Evolutionary conservation across 2,888 invertebrate genomes (phyloP).

Genomic region (Acanthacorydalis orientalis): DNA sequence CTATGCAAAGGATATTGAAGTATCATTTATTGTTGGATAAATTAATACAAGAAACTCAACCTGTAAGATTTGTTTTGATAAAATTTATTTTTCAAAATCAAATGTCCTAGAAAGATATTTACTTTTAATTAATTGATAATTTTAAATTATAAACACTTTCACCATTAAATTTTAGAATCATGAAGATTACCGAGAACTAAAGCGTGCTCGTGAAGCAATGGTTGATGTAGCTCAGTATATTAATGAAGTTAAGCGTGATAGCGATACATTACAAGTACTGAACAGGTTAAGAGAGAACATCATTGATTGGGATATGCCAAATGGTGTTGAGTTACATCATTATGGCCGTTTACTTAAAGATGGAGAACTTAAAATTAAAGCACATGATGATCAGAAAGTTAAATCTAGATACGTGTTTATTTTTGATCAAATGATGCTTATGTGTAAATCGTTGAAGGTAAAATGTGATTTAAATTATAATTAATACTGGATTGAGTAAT

Average conservation of each 20-base stretch:
- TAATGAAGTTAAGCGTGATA: constrained; percentile 94
- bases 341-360: constrained; percentile 87
- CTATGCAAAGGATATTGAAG: constrained; percentile 96
- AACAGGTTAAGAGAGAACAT: constrained; percentile 80
- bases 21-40: constrained; percentile 90
- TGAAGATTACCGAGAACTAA: constrained; percentile 69
- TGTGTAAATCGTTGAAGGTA: constrained; percentile 73
- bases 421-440: constrained; percentile 91
- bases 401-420: constrained; percentile 86
- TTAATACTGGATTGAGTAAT: neutral
- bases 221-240: constrained; percentile 92
- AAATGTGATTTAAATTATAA: constrained; percentile 16
- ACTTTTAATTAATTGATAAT: neutral
- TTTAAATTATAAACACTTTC: constrained; percentile 1
- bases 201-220: constrained; percentile 87
- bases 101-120: neutral
- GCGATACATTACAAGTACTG: constrained; percentile 79
- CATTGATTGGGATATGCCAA: constrained; percentile 64
- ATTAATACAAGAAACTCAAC: constrained; percentile 69
- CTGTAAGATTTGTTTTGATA: constrained; percentile 32
- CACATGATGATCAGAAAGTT: constrained; percentile 74
- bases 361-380: constrained; percentile 84
- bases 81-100: neutral
- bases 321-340: constrained; percentile 65
- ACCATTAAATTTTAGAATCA: constrained; percentile 37